Evolutionary conservation across 2,888 invertebrate species (phyloP).

Genomic region (Nysson spinosus): DNA sequence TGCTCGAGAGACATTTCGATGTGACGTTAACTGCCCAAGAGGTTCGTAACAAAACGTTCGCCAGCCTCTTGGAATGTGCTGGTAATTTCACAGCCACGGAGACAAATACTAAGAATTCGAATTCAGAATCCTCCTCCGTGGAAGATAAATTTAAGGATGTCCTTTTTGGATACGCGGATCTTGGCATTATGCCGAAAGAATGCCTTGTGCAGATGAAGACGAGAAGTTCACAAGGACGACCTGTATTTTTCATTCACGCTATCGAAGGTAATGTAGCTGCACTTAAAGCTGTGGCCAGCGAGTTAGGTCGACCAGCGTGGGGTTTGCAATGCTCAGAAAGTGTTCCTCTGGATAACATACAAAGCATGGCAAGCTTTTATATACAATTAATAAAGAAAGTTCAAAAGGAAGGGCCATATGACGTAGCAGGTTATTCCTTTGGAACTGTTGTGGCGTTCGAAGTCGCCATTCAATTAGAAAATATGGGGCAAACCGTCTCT

Average conservation of each 20-base stretch:
- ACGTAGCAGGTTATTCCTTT: constrained; percentile 95
- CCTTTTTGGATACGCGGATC: constrained; percentile 78
- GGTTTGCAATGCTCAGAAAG: constrained; percentile 93
- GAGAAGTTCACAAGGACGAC: constrained; percentile 77
- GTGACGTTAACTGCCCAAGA: constrained; percentile 93
- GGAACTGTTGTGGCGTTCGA: constrained; percentile 97
- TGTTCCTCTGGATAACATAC: constrained; percentile 86
- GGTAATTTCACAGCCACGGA: constrained; percentile 68
- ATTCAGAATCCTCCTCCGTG: too few species aligned
- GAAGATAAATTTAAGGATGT: too few species aligned
- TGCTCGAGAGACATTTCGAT: constrained; percentile 94
- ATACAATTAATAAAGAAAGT: constrained; percentile 85
- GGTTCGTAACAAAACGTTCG: constrained; percentile 91
- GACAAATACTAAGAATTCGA: constrained; percentile 27
- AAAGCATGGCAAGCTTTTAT: constrained; percentile 86
- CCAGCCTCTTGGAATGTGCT: constrained; percentile 83
- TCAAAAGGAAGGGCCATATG: constrained; percentile 91
- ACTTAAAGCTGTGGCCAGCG: constrained; percentile 85
- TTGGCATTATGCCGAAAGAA: constrained; percentile 87
- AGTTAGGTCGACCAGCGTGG: constrained; percentile 87
- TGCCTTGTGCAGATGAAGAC: constrained; percentile 84
- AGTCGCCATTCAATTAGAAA: constrained; percentile 92
- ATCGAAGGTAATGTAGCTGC: constrained; percentile 91
- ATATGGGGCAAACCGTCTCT: constrained; percentile 79
- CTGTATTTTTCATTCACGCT: constrained; percentile 87